Conservation (phyloP, 2,113 vertebrate genomes). For the Talpa occidentalis region DNA sequence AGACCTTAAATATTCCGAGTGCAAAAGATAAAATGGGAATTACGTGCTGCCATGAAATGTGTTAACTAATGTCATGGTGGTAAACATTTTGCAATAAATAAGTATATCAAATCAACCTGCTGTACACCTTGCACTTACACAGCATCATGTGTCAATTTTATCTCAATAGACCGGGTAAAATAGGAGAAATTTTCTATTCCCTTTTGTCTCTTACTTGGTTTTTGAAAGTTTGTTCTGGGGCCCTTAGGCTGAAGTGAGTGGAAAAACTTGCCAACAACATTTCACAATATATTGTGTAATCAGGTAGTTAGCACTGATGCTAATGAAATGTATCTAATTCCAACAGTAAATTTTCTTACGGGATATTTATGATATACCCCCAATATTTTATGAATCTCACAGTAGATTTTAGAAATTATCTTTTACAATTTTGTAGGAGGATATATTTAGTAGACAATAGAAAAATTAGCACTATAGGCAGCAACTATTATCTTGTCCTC, state of each 20-base stretch:
- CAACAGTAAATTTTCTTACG: constrained; percentile 8
- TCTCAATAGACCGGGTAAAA: neutral
- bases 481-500: neutral
- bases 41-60: neutral
- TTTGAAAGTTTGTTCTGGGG: neutral
- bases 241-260: neutral
- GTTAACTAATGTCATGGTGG: neutral
- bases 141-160: neutral
- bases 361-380: neutral
- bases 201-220: neutral
- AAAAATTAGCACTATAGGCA: neutral
- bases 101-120: neutral
- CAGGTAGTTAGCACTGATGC: neutral
- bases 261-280: neutral
- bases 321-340: constrained; percentile 29
- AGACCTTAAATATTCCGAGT: neutral
- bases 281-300: constrained; percentile 39
- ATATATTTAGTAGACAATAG: neutral
- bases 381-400: neutral
- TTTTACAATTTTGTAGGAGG: constrained; percentile 10
- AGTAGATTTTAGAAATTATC: constrained; percentile 18
- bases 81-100: neutral
- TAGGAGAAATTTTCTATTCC: neutral
- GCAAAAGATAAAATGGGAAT: neutral
- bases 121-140: neutral